Evolutionary conservation across 1,140 invertebrate genomes (phyloP).

Genomic region (Galendromus occidentalis): DNA sequence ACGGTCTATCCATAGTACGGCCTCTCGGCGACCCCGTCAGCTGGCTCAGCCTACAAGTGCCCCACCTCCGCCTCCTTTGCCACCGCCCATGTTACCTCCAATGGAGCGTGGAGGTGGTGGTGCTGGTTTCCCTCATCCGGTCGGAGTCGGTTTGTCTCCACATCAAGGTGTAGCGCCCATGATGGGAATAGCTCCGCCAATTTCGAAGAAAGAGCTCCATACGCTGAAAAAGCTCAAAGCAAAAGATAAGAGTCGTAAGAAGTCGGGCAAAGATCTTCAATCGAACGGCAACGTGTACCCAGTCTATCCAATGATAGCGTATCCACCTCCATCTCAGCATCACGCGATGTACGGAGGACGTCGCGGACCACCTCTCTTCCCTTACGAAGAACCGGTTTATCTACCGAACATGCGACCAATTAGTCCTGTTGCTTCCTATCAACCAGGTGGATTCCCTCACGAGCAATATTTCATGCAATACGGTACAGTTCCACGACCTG

Average conservation of each 20-base stretch:
- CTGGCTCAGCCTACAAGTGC: constrained; percentile 18
- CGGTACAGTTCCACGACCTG: constrained; percentile 14
- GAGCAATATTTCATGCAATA: constrained; percentile 28
- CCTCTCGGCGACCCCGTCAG: constrained; percentile 19
- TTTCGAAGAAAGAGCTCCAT: neutral
- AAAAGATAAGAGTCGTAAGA: neutral
- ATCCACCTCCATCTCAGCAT: neutral
- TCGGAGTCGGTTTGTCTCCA: constrained; percentile 4
- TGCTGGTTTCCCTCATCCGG: constrained; percentile 16
- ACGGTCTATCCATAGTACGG: constrained; percentile 14
- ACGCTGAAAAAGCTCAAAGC: constrained; percentile 8
- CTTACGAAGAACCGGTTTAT: constrained; percentile 38
- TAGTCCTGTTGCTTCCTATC: constrained; percentile 38
- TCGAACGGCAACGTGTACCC: neutral
- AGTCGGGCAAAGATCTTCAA: neutral
- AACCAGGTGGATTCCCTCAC: constrained; percentile 39
- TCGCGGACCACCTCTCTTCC: constrained; percentile 18
- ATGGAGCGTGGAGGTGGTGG: constrained; percentile 14
- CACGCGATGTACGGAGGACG: constrained; percentile 6
- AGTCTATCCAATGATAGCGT: neutral
- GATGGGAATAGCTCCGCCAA: neutral
- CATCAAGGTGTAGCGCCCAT: no score
- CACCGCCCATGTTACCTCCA: constrained; percentile 17
- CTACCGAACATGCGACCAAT: constrained; percentile 35
- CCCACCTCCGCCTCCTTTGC: constrained; percentile 19